Conservation (phyloP, 2,113 vertebrate genomes). For the Turdus rufiventris region DNA sequence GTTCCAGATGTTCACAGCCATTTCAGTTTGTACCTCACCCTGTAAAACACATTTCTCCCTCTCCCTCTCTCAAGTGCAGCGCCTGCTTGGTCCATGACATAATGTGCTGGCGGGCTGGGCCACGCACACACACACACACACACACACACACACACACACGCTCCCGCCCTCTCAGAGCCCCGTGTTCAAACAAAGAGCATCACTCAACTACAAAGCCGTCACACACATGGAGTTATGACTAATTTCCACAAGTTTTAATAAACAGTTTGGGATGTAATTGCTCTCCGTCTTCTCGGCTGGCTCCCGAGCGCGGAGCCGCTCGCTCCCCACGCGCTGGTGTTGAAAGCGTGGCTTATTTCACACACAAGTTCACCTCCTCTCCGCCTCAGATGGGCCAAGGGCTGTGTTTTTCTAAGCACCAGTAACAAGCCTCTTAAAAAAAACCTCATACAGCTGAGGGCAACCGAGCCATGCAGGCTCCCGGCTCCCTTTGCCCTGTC, state of each 20-base stretch:
- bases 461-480: rapidly evolving
- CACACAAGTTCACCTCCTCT: not conserved
- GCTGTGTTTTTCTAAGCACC: conserved; percentile 8
- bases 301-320: not conserved
- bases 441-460: not conserved
- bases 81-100: conserved; percentile 64
- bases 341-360: conserved; percentile 43
- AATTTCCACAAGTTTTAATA: conserved; percentile 61
- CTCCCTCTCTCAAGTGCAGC: conserved; percentile 35
- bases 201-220: conserved; percentile 30
- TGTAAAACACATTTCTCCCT: conserved; percentile 71
- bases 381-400: not conserved
- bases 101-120: conserved; percentile 23
- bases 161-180: not conserved
- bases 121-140: not conserved
- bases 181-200: conserved; percentile 50
- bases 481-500: rapidly evolving
- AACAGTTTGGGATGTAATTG: conserved; percentile 31
- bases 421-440: conserved; percentile 6
- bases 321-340: not conserved
- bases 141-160: not conserved
- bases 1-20: conserved; percentile 77
- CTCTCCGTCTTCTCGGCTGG: not conserved
- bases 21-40: conserved; percentile 73
- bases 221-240: conserved; percentile 15